phyloP scores from a whole-genome alignment of 2,113 vertebrate species.

The Drymodes brunneopygia region DNA sequence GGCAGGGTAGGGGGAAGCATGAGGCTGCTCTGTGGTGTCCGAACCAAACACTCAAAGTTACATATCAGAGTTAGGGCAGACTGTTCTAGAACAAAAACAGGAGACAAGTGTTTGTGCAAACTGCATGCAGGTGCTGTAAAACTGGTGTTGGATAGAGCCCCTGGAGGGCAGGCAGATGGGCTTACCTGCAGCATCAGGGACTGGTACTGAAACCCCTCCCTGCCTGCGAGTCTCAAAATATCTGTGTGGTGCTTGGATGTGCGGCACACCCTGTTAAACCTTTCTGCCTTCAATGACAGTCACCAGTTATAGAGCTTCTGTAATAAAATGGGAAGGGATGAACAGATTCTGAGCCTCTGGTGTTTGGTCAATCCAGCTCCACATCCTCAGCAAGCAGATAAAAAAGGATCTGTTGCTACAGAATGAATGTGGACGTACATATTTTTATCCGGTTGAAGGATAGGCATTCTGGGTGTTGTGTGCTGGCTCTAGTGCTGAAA shows the following conservation, averaged over 20 bases:
- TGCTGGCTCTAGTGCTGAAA: slow-evolving; percentile 51
- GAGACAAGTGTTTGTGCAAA: background rate
- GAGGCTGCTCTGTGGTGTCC: background rate
- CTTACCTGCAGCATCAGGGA: background rate
- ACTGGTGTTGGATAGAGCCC: accelerated
- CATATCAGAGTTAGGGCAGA: accelerated
- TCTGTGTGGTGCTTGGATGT: background rate
- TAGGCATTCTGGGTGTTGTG: slow-evolving; percentile 43
- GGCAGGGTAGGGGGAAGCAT: accelerated
- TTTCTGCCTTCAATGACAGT: background rate
- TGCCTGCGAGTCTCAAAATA: background rate
- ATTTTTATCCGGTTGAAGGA: slow-evolving; percentile 15
- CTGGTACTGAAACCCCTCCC: background rate
- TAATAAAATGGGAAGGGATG: background rate
- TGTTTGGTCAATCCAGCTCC: background rate
- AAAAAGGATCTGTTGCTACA: slow-evolving; percentile 34
- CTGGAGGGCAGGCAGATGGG: background rate
- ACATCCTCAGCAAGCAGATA: background rate
- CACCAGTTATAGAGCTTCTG: background rate
- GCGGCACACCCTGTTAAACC: background rate
- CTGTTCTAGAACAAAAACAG: background rate
- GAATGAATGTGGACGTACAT: background rate
- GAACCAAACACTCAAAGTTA: background rate
- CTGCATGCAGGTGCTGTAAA: background rate
- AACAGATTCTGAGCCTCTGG: background rate